Evolutionary conservation across 2,113 vertebrate genomes (phyloP).

Genomic region (Galemys pyrenaicus): DNA sequence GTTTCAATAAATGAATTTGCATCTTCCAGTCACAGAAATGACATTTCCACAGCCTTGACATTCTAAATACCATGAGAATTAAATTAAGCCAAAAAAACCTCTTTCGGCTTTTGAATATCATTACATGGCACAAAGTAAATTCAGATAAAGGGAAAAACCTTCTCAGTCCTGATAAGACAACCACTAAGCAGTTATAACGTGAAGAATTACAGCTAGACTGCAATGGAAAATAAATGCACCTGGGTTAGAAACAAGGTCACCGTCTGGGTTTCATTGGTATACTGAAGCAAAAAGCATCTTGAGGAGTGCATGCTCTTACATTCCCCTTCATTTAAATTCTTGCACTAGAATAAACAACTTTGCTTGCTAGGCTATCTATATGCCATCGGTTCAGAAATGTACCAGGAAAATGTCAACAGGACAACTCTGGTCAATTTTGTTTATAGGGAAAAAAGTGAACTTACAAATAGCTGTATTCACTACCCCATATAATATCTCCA

Average conservation of each 20-base stretch:
- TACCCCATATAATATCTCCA: not conserved
- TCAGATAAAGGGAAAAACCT: slow-evolving; percentile 51
- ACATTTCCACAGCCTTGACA: slow-evolving; percentile 51
- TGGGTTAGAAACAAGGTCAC: slow-evolving; percentile 12
- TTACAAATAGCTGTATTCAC: slow-evolving; percentile 28
- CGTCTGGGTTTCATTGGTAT: not conserved
- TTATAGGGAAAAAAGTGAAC: slow-evolving; percentile 26
- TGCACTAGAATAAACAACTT: slow-evolving; percentile 35
- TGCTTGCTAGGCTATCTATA: slow-evolving; percentile 2
- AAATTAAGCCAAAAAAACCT: slow-evolving; percentile 47
- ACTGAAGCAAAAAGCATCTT: slow-evolving; percentile 38
- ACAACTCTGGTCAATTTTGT: slow-evolving; percentile 26
- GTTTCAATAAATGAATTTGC: slow-evolving; percentile 44
- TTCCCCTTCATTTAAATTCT: slow-evolving; percentile 50
- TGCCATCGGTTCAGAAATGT: slow-evolving; percentile 51
- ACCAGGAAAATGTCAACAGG: slow-evolving; percentile 48
- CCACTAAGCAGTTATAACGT: not conserved
- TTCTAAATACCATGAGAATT: slow-evolving; percentile 61
- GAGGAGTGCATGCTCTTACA: not conserved
- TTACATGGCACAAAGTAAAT: slow-evolving; percentile 24
- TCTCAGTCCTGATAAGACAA: slow-evolving; percentile 47
- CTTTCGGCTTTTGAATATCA: slow-evolving; percentile 5
- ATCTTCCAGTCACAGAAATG: slow-evolving; percentile 47
- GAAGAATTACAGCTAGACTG: not conserved
- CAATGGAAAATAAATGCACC: not conserved